These are phyloP conservation scores for Melinaea menophilus DNA, from an alignment of 2,888 invertebrate genomes.

Conservation along the genomic window DNA sequence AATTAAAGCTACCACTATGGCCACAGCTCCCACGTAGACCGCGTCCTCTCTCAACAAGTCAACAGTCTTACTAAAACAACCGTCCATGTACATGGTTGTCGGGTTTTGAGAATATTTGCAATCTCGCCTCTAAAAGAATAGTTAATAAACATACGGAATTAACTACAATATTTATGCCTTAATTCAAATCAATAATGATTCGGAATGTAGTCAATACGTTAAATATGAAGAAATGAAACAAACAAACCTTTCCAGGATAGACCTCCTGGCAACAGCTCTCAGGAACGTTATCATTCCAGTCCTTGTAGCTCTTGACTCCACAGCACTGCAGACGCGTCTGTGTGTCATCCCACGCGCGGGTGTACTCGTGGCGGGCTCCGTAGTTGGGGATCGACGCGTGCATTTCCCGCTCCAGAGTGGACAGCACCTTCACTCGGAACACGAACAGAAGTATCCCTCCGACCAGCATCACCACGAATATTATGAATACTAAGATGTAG, in stretches of 20 bases:
- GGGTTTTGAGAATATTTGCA: slow-evolving; percentile 78
- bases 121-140: slow-evolving; percentile 68
- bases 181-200: too few relatives aligned
- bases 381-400: slow-evolving; percentile 85
- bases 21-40: slow-evolving; percentile 87
- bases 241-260: slow-evolving; percentile 72
- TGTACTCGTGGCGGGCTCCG: slow-evolving; percentile 82
- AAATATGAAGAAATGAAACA: too few relatives aligned
- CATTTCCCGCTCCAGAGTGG: slow-evolving; percentile 88
- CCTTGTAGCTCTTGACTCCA: slow-evolving; percentile 85
- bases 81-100: slow-evolving; percentile 82
- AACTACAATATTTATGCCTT: too few relatives aligned
- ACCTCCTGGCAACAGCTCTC: slow-evolving; percentile 86
- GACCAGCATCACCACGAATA: slow-evolving; percentile 93
- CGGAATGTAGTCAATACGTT: too few relatives aligned
- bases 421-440: slow-evolving; percentile 89
- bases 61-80: slow-evolving; percentile 85
- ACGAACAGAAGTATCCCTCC: slow-evolving; percentile 95
- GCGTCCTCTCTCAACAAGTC: slow-evolving; percentile 87
- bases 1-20: slow-evolving; percentile 88
- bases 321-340: slow-evolving; percentile 92
- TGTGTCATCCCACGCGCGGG: slow-evolving; percentile 92
- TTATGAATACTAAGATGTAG: slow-evolving; percentile 90
- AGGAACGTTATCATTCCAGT: slow-evolving; percentile 86
- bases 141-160: slow-evolving; percentile 4